Percentiles rank a stretch among this genome's conserved stretches.
Evolutionary conservation across 2,888 invertebrate species (phyloP).

Genomic region (Idaea dimidiata): DNA sequence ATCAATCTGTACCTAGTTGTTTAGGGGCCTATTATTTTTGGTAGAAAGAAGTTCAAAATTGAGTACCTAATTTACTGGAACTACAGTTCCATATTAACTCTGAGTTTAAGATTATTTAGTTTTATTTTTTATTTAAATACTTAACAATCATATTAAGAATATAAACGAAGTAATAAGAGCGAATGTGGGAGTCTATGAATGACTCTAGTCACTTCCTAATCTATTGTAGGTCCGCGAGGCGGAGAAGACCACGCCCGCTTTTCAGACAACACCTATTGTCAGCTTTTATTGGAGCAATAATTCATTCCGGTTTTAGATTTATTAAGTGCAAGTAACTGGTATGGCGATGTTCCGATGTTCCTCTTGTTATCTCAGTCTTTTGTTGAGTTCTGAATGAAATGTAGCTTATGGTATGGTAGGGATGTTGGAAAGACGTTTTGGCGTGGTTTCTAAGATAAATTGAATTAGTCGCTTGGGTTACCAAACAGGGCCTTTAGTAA

Average conservation of each 20-base stretch:
- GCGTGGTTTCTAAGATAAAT: neutral
- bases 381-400: constrained; percentile 4
- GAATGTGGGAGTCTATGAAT: constrained; percentile 12
- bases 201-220: constrained; percentile 10
- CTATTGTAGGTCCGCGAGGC: constrained; percentile 25
- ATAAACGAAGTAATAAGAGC: neutral
- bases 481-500: neutral
- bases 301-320: constrained; percentile 24
- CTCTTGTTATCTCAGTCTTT: neutral
- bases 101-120: no score
- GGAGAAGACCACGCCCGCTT: constrained; percentile 36
- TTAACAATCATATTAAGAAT: neutral
- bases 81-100: no score
- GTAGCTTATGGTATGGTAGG: neutral
- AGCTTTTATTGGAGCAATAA: constrained; percentile 38
- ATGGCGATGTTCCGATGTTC: neutral
- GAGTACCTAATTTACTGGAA: no score
- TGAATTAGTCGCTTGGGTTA: neutral
- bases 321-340: constrained; percentile 7
- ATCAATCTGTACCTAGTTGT: no score
- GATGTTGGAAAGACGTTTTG: neutral
- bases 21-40: no score
- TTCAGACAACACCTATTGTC: constrained; percentile 38
- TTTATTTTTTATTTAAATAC: neutral
- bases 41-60: no score